Conservation (phyloP, 2,888 invertebrate species). For the Pammene fasciana region DNA sequence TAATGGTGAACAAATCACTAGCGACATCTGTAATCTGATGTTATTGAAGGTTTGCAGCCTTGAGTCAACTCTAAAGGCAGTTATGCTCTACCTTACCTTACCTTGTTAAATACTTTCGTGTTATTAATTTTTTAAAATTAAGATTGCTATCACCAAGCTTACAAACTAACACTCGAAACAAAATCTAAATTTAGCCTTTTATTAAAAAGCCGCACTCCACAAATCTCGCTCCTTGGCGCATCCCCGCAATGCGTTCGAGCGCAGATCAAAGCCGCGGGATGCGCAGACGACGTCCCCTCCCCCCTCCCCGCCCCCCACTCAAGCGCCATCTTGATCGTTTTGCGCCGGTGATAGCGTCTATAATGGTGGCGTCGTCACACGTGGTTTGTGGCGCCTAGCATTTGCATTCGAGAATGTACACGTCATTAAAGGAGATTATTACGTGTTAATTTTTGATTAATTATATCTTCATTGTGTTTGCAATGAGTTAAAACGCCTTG, state of each 20-base stretch:
- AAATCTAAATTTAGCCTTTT: not conserved
- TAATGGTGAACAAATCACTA: too few species aligned
- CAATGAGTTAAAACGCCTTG: not conserved
- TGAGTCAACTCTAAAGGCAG: too few species aligned
- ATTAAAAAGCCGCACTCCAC: slow-evolving; percentile 8
- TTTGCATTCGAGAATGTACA: slow-evolving; percentile 48
- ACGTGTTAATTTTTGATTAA: slow-evolving; percentile 41
- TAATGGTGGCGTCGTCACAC: slow-evolving; percentile 32
- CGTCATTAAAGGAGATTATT: slow-evolving; percentile 49
- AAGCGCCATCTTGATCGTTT: slow-evolving; percentile 40
- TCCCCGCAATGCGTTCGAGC: slow-evolving; percentile 35
- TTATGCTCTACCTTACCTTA: too few species aligned
- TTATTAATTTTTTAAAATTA: too few species aligned
- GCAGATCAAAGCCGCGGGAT: slow-evolving; percentile 63
- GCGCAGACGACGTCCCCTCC: slow-evolving; percentile 79
- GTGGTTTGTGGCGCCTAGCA: slow-evolving; percentile 27
- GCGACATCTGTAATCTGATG: too few species aligned
- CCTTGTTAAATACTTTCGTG: too few species aligned
- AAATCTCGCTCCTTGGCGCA: slow-evolving; percentile 13
- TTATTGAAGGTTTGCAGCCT: too few species aligned
- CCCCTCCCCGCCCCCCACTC: slow-evolving; percentile 45
- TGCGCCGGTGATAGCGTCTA: slow-evolving; percentile 39
- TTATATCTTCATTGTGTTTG: slow-evolving; percentile 11
- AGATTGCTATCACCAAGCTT: not conserved
- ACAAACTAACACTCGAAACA: not conserved